Evolutionary conservation across 2,888 invertebrate genomes (phyloP).

Genomic region (Erannis defoliaria): DNA sequence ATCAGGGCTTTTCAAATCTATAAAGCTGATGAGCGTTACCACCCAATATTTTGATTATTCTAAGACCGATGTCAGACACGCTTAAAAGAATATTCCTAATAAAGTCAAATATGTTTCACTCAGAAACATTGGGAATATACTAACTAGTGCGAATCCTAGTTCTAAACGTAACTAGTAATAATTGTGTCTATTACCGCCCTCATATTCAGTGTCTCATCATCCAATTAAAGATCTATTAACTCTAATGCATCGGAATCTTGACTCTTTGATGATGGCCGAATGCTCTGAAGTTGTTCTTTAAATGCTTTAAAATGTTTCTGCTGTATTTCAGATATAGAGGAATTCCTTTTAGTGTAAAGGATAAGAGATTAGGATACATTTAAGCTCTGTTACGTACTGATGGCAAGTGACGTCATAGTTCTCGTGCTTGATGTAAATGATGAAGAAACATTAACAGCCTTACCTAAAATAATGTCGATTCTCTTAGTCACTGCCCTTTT

Average conservation of each 20-base stretch:
- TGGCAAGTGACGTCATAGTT: neutral
- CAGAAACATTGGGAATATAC: neutral
- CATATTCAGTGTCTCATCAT: conserved; percentile 22
- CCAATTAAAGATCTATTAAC: conserved; percentile 26
- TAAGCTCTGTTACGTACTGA: neutral
- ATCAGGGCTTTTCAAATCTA: no score
- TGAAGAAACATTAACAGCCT: no score
- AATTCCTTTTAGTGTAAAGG: conserved; percentile 11
- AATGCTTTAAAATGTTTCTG: conserved; percentile 13
- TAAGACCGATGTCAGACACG: no score
- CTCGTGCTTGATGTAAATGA: neutral
- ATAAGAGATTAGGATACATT: conserved; percentile 10
- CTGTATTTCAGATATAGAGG: conserved; percentile 9
- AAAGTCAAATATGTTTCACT: neutral
- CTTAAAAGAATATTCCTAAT: no score
- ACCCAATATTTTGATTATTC: no score
- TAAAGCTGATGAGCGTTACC: no score
- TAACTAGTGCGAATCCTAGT: no score
- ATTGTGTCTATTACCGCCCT: conserved; percentile 5
- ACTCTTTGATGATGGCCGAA: conserved; percentile 17
- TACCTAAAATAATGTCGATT: no score
- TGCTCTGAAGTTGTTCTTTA: neutral
- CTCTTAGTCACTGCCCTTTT: no score
- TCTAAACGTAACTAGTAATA: no score
- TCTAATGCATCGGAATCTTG: conserved; percentile 34